Percentiles rank a stretch among this genome's conserved stretches.
Conservation (phyloP, 2,888 invertebrate genomes). For the Schrankia costaestrigalis region DNA sequence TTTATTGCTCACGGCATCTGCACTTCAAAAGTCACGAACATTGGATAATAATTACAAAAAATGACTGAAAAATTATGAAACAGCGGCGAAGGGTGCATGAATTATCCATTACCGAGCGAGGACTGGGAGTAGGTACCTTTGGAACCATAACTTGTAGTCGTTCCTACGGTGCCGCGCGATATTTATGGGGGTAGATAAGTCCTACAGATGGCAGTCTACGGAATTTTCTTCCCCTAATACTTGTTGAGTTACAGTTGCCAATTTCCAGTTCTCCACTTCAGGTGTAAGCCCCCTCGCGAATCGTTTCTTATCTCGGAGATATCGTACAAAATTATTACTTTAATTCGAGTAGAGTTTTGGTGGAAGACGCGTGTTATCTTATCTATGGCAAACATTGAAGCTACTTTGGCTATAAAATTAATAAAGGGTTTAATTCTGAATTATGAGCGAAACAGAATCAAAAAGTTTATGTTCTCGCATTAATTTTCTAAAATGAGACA, state of each 20-base stretch:
- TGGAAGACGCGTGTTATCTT: too few relatives aligned
- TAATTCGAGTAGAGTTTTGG: conserved; percentile 11
- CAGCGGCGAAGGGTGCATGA: conserved; percentile 71
- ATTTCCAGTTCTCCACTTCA: conserved; percentile 74
- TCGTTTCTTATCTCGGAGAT: conserved; percentile 32
- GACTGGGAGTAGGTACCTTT: conserved; percentile 65
- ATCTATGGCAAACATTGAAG: too few relatives aligned
- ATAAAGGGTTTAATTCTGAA: too few relatives aligned
- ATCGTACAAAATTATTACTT: conserved; percentile 17
- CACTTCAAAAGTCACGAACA: conserved; percentile 44
- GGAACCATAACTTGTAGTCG: conserved; percentile 70
- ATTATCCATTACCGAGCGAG: conserved; percentile 70
- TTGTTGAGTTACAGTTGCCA: conserved; percentile 79
- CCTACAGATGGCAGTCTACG: conserved; percentile 72
- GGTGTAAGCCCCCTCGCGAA: conserved; percentile 52
- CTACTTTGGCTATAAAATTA: too few relatives aligned
- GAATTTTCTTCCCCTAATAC: conserved; percentile 78
- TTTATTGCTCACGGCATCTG: conserved; percentile 24
- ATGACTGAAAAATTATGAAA: conserved; percentile 66
- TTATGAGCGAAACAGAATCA: too few relatives aligned
- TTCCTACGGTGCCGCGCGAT: conserved; percentile 65
- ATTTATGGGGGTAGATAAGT: conserved; percentile 77
- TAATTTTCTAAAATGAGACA: too few relatives aligned
- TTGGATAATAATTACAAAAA: conserved; percentile 64
- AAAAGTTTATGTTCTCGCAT: too few relatives aligned